These are phyloP conservation scores for Heliconius melpomene DNA, from an alignment of 1,140 invertebrate genomes.

Conservation along the genomic window DNA sequence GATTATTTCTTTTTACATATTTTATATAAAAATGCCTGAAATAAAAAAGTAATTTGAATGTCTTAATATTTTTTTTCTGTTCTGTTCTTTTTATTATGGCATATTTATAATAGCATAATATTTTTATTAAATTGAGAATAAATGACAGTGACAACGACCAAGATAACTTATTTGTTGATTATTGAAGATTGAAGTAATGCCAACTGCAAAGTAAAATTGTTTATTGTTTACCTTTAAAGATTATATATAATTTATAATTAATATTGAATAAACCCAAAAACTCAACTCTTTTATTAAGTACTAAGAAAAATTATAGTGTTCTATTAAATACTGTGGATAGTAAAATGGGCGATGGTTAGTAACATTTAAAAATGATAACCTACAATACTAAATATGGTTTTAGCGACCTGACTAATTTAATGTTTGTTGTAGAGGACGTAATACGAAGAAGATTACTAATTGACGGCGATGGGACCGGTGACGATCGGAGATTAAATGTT, in stretches of 20 bases:
- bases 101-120: no score
- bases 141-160: no score
- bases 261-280: not conserved
- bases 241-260: not conserved
- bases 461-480: conserved; percentile 97
- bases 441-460: conserved; percentile 94
- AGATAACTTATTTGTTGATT: no score
- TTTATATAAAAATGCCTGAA: not conserved
- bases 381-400: not conserved
- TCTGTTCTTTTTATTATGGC: no score
- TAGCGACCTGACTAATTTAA: not conserved
- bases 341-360: conserved; percentile 30
- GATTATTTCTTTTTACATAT: not conserved
- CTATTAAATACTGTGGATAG: not conserved
- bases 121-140: no score
- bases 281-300: not conserved
- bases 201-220: not conserved
- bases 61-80: no score
- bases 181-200: no score
- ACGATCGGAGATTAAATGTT: conserved; percentile 93
- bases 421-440: conserved; percentile 90
- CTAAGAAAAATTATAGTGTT: not conserved
- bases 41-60: no score
- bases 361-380: not conserved
- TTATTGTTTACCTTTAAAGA: not conserved